A percentile compares a stretch with the other conserved stretches of the same genome.
Conservation (phyloP, 2,113 vertebrate species). For the Cyphomyrus plagiostoma region DNA sequence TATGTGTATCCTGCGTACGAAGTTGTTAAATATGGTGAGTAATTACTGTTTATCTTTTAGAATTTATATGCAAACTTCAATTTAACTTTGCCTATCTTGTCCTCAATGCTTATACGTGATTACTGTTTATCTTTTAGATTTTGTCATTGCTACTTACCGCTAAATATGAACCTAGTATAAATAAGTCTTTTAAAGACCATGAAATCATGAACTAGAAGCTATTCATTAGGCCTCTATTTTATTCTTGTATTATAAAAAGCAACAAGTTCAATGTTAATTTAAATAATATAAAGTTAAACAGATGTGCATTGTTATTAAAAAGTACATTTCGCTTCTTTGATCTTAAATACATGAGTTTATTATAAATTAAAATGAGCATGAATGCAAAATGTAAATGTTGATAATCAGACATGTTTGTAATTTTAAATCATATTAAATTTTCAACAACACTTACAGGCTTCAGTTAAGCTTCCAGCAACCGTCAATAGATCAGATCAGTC, state of each 20-base stretch:
- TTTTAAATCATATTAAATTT: background rate
- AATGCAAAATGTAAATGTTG: background rate
- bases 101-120: constrained; percentile 1
- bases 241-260: background rate
- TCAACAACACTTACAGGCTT: background rate
- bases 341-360: background rate
- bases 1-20: background rate
- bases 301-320: background rate
- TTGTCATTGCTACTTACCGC: background rate
- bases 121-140: background rate
- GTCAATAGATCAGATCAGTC: background rate
- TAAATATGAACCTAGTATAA: background rate
- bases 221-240: background rate
- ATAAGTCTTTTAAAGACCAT: background rate
- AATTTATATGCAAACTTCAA: constrained; percentile 19
- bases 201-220: background rate
- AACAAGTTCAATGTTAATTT: background rate
- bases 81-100: background rate
- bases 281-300: background rate
- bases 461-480: background rate
- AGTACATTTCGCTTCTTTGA: background rate
- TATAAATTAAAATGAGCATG: background rate
- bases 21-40: background rate
- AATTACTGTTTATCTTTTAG: background rate
- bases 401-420: background rate